Conservation (phyloP, 2,888 invertebrate species). For the Emmelina monodactyla region DNA sequence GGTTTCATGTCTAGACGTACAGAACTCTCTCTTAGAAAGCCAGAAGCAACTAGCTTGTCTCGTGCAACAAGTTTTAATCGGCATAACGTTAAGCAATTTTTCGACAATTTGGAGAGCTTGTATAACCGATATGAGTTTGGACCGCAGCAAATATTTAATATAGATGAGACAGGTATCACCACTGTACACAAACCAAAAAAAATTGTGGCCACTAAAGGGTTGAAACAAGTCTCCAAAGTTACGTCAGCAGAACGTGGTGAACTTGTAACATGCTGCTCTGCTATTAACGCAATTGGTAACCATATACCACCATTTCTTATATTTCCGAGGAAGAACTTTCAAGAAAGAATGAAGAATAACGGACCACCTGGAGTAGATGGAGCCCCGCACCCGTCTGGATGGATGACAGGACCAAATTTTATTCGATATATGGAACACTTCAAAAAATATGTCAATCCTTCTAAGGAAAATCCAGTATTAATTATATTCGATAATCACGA, state of each 20-base stretch:
- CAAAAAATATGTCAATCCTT: conserved; percentile 20
- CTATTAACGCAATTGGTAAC: conserved; percentile 28
- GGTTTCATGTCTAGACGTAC: conserved; percentile 8
- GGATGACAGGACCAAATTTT: conserved; percentile 25
- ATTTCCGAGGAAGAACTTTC: conserved; percentile 26
- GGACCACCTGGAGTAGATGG: conserved; percentile 28
- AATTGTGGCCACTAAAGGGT: conserved; percentile 25
- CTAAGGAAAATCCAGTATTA: conserved; percentile 19
- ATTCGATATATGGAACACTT: conserved; percentile 22
- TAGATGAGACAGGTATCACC: conserved; percentile 10
- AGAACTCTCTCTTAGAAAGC: conserved; percentile 4
- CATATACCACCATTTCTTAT: conserved; percentile 31
- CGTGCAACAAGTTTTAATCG: conserved; percentile 8
- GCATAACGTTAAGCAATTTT: conserved; percentile 8
- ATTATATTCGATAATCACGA: conserved; percentile 26
- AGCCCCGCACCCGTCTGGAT: conserved; percentile 22
- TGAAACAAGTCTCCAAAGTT: conserved; percentile 26
- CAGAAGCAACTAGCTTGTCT: conserved; percentile 11
- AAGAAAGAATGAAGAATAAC: conserved; percentile 24
- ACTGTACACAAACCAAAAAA: conserved; percentile 14
- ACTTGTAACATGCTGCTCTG: conserved; percentile 24
- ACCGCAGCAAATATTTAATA: conserved; percentile 6
- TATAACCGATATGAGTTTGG: conserved; percentile 5
- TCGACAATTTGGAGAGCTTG: conserved; percentile 6
- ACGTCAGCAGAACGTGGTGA: conserved; percentile 31